Evolutionary conservation across 2,888 invertebrate genomes (phyloP).

Genomic region (Celastrina argiolus): DNA sequence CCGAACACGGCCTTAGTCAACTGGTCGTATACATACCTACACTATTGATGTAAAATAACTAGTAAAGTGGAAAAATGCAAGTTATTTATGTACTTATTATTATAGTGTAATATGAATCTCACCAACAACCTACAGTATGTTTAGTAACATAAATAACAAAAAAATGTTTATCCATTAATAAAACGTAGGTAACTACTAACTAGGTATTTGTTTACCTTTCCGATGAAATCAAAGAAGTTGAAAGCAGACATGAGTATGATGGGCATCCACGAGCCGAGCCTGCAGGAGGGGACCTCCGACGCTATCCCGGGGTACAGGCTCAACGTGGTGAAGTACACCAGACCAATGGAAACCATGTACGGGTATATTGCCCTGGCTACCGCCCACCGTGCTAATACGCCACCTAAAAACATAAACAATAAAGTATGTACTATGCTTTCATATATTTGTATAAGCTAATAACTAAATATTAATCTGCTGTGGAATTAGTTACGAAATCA

Average conservation of each 20-base stretch:
- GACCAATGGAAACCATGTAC: constrained; percentile 92
- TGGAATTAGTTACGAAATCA: too few relatives aligned
- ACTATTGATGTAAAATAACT: too few relatives aligned
- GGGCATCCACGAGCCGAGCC: constrained; percentile 92
- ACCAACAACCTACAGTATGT: too few relatives aligned
- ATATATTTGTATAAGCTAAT: too few relatives aligned
- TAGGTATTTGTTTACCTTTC: constrained; percentile 78
- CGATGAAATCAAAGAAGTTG: constrained; percentile 91
- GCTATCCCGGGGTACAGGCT: constrained; percentile 94
- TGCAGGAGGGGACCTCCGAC: constrained; percentile 91
- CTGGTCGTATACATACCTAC: too few relatives aligned
- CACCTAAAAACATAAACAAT: constrained; percentile 70
- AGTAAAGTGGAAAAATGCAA: too few relatives aligned
- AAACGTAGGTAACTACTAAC: not conserved
- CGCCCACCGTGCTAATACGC: constrained; percentile 84
- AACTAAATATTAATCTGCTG: too few relatives aligned
- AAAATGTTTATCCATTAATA: too few relatives aligned
- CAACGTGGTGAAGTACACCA: constrained; percentile 93
- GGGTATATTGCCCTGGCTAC: constrained; percentile 92
- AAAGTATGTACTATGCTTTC: too few relatives aligned
- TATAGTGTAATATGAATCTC: too few relatives aligned
- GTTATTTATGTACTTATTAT: too few relatives aligned
- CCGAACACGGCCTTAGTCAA: too few relatives aligned
- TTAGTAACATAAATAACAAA: not conserved
- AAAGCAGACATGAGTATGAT: constrained; percentile 93